Base-by-base conservation (phyloP, 2,113 vertebrate species). In the Dipodomys merriami region DNA sequence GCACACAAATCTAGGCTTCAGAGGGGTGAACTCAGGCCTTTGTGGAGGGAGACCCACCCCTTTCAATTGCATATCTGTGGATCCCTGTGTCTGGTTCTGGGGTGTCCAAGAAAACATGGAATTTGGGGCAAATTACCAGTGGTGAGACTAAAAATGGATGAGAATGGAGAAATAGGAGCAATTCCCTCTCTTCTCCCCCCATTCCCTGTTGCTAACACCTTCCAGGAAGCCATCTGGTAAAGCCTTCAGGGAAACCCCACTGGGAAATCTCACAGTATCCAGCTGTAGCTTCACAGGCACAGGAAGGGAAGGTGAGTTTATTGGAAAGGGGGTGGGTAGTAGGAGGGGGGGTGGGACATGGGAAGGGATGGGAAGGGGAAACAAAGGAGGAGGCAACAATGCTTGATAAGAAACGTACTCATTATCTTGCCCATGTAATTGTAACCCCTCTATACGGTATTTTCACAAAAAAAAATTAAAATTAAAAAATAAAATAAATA, bases 211-310 rank as follows among this genome's bases (percentile, higher is more conserved):
- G 78, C 53, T 46, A 49, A 96, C 72, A 46, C 25, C 74, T 90
- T 85, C 83, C 91, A 68, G 76, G 53, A 87, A 68, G 84, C 78
- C 46, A 78, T 65, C 72, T 71, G 95, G 68, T 84, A 69, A 46
- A 65, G 39, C 11, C 57, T 5, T 69, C 88, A 74, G 69, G 87
- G 65, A 84, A 60, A 68, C 22, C n/a, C 5, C 46, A 3, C 2
- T 65, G 74, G 65, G 71, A 44, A 29, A 74, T 29, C 6, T 12
- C 64, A 7, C 3, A 64, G 57, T 12, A 2, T 78, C 71, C 79
- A 79, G 85, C 60, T 29, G 6, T 64, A 39, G 67, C 7, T 65
- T 60, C 33, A 7, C 84, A 69, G 15, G 78, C 64, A 49, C 81
- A 64, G 33, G 33, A 25, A 68, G 19, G 35, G 72, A 46, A 90